Percentiles rank a stretch among this genome's conserved stretches.
phyloP scores from a whole-genome alignment of 2,888 invertebrate species.

The Beris morrisii region DNA sequence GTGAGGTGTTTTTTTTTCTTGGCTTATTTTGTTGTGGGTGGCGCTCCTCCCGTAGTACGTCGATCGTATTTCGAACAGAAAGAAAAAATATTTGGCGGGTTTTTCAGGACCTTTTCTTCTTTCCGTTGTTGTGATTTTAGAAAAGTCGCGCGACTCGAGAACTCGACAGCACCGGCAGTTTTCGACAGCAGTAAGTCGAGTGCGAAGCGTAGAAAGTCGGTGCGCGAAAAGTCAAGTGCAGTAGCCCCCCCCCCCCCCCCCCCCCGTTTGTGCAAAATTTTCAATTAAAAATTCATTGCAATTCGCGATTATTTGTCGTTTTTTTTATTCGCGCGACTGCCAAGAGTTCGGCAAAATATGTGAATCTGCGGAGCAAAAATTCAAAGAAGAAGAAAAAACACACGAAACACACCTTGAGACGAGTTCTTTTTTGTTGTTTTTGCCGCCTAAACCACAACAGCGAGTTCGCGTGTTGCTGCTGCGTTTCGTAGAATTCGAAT shows the following conservation, averaged over 20 bases:
- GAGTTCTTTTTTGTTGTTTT: neutral
- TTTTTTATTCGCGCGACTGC: neutral
- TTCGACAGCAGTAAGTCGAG: too few relatives aligned
- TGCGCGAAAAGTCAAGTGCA: too few relatives aligned
- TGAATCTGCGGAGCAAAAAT: neutral
- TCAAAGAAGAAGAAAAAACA: neutral
- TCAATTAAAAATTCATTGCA: neutral
- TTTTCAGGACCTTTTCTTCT: too few relatives aligned
- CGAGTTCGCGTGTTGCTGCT: neutral
- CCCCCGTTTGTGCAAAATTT: too few relatives aligned
- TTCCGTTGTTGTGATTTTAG: too few relatives aligned
- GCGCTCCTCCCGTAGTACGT: neutral
- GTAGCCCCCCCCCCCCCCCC: too few relatives aligned
- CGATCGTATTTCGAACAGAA: too few relatives aligned
- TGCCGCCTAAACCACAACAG: neutral
- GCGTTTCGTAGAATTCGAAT: neutral
- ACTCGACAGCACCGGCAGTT: too few relatives aligned
- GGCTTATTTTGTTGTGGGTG: neutral
- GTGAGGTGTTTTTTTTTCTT: neutral
- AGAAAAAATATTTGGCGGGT: conserved; percentile 13
- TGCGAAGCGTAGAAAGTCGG: too few relatives aligned
- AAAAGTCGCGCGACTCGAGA: too few relatives aligned
- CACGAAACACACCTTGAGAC: conserved; percentile 13
- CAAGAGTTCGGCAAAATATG: neutral
- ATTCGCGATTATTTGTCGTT: neutral